A percentile compares a stretch with the other conserved stretches of the same genome.
Evolutionary conservation across 2,797 vertebrate species (phyloP).

Genomic region (Cyclopterus lumpus): DNA sequence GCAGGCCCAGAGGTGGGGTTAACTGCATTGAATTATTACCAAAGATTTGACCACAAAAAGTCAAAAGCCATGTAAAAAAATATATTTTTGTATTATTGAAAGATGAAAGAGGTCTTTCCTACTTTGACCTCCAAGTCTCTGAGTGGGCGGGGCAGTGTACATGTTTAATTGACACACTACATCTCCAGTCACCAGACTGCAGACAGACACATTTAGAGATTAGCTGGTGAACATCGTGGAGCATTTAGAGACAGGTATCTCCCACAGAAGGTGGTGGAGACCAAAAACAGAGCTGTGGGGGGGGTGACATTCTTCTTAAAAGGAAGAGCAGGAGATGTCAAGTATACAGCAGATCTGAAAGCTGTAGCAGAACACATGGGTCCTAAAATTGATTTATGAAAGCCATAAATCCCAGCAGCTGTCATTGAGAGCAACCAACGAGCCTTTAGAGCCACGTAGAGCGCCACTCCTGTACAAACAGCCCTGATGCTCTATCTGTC

Average conservation of each 20-base stretch:
- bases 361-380: neutral
- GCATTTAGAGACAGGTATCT: neutral
- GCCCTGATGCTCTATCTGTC: constrained; percentile 10
- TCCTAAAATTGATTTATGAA: neutral
- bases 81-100: neutral
- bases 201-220: neutral
- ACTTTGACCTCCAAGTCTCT: neutral
- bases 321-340: too few species aligned
- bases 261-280: neutral
- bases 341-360: neutral
- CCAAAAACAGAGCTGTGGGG: neutral
- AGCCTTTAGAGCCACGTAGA: neutral
- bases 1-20: constrained; percentile 86
- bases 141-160: neutral
- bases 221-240: neutral
- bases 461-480: neutral
- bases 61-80: neutral
- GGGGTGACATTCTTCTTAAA: too few species aligned
- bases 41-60: neutral
- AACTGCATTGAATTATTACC: neutral
- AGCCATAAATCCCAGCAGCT: neutral
- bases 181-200: neutral
- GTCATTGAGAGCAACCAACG: neutral
- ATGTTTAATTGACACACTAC: neutral
- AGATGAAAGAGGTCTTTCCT: neutral